phyloP scores from a whole-genome alignment of 1,140 invertebrate species.

The Cydia strobilella region DNA sequence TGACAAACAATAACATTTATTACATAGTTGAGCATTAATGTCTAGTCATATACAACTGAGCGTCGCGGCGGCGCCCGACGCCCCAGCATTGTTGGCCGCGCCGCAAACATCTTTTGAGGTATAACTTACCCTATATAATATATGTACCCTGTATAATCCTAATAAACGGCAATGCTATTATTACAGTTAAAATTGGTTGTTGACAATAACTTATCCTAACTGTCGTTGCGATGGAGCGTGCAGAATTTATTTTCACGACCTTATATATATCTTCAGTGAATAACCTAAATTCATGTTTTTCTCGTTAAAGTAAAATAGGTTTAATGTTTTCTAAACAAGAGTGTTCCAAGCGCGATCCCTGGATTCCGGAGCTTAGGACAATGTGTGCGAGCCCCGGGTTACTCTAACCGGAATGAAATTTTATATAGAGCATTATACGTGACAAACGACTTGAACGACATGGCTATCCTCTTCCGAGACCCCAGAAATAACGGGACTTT shows the following conservation, averaged over 20 bases:
- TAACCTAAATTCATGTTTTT: conserved; percentile 5
- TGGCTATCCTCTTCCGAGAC: conserved; percentile 47
- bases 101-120: conserved; percentile 55
- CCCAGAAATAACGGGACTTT: conserved; percentile 17
- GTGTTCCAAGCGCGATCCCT: conserved; percentile 24
- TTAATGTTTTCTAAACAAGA: conserved; percentile 4
- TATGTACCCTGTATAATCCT: conserved; percentile 47
- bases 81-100: conserved; percentile 49
- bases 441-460: conserved; percentile 65
- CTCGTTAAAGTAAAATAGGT: not conserved
- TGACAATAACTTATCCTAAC: conserved; percentile 16
- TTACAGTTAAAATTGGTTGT: conserved; percentile 11
- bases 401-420: conserved; percentile 66
- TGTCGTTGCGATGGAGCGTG: not conserved
- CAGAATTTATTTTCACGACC: not conserved
- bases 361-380: conserved; percentile 47
- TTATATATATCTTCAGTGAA: not conserved
- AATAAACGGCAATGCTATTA: conserved; percentile 36
- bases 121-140: conserved; percentile 50
- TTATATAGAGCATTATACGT: conserved; percentile 69
- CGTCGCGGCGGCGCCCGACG: conserved; percentile 54
- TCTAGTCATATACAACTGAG: conserved; percentile 66
- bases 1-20: conserved; percentile 78
- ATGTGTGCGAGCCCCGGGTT: conserved; percentile 52
- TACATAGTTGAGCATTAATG: conserved; percentile 74